phyloP scores from a whole-genome alignment of 2,113 vertebrate species.

The Hemiscyllium ocellatum region DNA sequence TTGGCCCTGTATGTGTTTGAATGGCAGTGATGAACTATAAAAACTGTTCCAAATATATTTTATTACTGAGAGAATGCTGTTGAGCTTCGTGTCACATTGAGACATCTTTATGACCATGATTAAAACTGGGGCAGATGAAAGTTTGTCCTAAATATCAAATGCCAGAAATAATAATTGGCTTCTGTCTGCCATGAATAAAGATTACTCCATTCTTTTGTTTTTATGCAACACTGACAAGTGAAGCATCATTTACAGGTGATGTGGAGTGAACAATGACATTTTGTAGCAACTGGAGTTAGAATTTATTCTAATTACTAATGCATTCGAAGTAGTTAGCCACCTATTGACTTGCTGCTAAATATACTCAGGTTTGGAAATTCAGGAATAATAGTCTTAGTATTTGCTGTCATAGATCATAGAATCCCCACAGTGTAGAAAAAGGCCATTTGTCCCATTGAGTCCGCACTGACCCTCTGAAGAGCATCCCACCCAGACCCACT shows the following conservation, averaged over 20 bases:
- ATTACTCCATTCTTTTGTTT: not conserved
- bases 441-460: too few species aligned
- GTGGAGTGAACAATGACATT: not conserved
- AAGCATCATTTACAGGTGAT: not conserved
- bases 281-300: not conserved
- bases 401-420: too few species aligned
- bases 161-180: not conserved
- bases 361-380: not conserved
- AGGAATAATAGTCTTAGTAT: not conserved
- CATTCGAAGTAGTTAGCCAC: not conserved
- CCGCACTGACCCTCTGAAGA: too few species aligned
- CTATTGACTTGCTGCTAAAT: not conserved
- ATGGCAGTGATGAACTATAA: not conserved
- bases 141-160: not conserved
- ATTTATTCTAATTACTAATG: too few species aligned
- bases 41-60: not conserved
- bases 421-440: too few species aligned
- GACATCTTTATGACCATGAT: not conserved
- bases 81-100: not conserved
- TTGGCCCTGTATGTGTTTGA: not conserved
- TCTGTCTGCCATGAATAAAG: not conserved
- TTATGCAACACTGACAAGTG: too few species aligned
- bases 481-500: too few species aligned
- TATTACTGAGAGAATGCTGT: not conserved
- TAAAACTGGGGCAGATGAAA: not conserved